Conservation (phyloP, 2,888 invertebrate species). For the Rhamnusium bicolor region DNA sequence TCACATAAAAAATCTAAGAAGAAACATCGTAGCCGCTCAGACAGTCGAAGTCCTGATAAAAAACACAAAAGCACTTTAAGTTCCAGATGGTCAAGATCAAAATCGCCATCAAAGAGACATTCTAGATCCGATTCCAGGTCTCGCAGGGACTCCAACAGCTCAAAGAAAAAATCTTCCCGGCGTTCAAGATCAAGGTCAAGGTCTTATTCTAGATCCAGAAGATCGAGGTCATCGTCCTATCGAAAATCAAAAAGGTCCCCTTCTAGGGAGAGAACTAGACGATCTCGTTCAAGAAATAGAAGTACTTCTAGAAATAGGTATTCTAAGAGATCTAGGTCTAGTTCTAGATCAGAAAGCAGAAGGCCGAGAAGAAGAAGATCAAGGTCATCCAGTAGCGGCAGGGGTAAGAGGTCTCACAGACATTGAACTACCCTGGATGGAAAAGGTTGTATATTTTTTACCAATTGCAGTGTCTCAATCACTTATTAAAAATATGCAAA, state of each 20-base stretch:
- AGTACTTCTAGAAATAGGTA: conserved; percentile 48
- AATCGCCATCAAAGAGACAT: conserved; percentile 42
- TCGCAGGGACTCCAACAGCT: conserved; percentile 36
- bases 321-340: conserved; percentile 44
- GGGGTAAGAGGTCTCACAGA: conserved; percentile 62
- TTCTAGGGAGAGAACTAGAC: conserved; percentile 40
- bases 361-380: conserved; percentile 45
- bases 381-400: conserved; percentile 52
- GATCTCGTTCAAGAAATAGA: conserved; percentile 50
- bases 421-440: conserved; percentile 48
- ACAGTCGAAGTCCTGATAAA: conserved; percentile 40
- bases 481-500: conserved; percentile 41
- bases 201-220: conserved; percentile 47
- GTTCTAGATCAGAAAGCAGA: conserved; percentile 35
- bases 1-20: conserved; percentile 47
- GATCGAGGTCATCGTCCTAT: conserved; percentile 50
- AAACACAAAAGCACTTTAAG: conserved; percentile 10
- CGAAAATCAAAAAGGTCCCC: conserved; percentile 49
- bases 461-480: conserved; percentile 11
- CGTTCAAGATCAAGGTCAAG: conserved; percentile 51
- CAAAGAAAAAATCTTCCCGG: conserved; percentile 36
- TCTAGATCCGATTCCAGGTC: conserved; percentile 40
- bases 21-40: conserved; percentile 43
- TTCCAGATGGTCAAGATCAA: conserved; percentile 43
- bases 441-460: conserved; percentile 53